A percentile compares a stretch with the other conserved stretches of the same genome.
Conservation (phyloP, 2,113 vertebrate species). For the Sminthopsis crassicaudata region DNA sequence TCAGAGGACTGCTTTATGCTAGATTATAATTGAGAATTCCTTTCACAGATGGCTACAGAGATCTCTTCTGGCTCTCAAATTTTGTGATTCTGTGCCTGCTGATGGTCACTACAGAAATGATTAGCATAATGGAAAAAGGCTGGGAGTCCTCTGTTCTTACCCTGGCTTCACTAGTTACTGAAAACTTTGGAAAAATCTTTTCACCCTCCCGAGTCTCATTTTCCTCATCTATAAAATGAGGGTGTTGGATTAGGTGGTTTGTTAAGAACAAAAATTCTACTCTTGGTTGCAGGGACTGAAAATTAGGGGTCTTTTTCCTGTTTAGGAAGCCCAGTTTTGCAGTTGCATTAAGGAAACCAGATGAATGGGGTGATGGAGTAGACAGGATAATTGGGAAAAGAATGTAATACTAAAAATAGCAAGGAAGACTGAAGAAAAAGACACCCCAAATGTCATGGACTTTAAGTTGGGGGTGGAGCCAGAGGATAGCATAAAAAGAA, state of each 20-base stretch:
- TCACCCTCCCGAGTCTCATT: neutral
- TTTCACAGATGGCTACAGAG: neutral
- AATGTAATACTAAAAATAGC: constrained; percentile 73
- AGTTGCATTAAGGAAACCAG: neutral
- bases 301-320: neutral
- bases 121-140: too few relatives aligned
- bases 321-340: neutral
- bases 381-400: neutral
- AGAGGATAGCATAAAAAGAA: constrained; percentile 56
- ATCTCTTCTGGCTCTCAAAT: neutral
- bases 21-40: neutral
- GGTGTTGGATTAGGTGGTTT: neutral
- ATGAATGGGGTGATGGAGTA: constrained; percentile 4
- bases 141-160: neutral
- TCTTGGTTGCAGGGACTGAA: neutral
- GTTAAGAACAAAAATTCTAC: neutral
- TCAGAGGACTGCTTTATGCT: neutral
- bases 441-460: constrained; percentile 53
- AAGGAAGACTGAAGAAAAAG: constrained; percentile 46
- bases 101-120: neutral
- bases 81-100: neutral
- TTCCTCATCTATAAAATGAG: neutral
- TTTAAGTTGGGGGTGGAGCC: constrained; percentile 61
- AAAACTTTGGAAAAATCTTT: neutral
- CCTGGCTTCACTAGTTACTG: neutral